Base-by-base conservation (phyloP, 2,888 invertebrate species). In the Esperia sulphurella region DNA sequence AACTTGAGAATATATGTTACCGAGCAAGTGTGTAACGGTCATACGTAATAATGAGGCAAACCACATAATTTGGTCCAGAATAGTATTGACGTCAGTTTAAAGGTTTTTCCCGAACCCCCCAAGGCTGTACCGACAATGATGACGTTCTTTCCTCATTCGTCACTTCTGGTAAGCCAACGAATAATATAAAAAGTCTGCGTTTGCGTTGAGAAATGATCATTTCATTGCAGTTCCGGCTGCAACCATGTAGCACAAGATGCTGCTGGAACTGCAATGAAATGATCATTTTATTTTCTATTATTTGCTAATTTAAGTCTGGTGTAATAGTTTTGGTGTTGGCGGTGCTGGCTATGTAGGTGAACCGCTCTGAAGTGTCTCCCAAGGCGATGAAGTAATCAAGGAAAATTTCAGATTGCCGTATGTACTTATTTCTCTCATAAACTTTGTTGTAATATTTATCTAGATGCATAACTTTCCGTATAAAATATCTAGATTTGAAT, bases 391-490 rank as follows among this genome's bases (percentile, higher is more conserved):
- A 14, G 54, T 57, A 3, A 51, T 72, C 33, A 67, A 53, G 40
- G 68, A 65, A 45, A 67, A 68, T 3, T 64, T 61, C 1, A 68
- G 61, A 53, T 51, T 29, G 56, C 64, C 46, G 68, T 67, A 45
- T 62, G 65, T 64, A 35, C 2, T 5, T 21, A 21, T 5, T 21
- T 21, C 5, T 21, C 2, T 21, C 5, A 21, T 21, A 21, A 21
- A 21, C 21, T 21, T 5, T 21, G 21, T 21, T 21, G 21, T n/a
- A n/a, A n/a, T n/a, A n/a, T n/a, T n/a, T n/a, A n/a, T n/a, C n/a
- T n/a, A n/a, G n/a, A n/a, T n/a, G n/a, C n/a, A n/a, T n/a, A n/a
- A n/a, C n/a, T n/a, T n/a, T n/a, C n/a, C n/a, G n/a, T n/a, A n/a
- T n/a, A n/a, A n/a, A n/a, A n/a, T n/a, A n/a, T n/a, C n/a, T n/a